Evolutionary conservation across 2,888 invertebrate genomes (phyloP).

Genomic region (Megalurothrips usitatus): DNA sequence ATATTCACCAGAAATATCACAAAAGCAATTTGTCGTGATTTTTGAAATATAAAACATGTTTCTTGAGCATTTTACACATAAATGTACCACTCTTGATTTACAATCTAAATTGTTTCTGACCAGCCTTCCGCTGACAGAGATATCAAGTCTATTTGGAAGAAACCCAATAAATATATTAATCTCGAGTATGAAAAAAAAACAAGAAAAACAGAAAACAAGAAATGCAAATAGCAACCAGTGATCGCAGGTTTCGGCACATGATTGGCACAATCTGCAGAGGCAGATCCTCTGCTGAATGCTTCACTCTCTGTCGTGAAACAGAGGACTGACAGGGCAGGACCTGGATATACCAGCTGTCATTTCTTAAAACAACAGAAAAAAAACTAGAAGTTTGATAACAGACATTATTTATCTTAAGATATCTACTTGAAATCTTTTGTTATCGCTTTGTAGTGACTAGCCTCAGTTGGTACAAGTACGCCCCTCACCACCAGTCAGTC

Average conservation of each 20-base stretch:
- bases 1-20: background rate
- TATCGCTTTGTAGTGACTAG: constrained; percentile 26
- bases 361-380: constrained; percentile 18
- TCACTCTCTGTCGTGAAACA: background rate
- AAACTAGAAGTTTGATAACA: constrained; percentile 15
- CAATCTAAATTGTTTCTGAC: background rate
- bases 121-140: background rate
- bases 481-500: constrained; percentile 21
- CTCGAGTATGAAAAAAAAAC: background rate
- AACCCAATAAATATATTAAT: background rate
- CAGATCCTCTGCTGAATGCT: background rate
- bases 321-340: background rate
- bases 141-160: background rate
- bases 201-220: background rate
- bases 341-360: background rate
- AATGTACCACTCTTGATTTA: background rate
- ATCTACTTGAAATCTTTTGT: constrained; percentile 18
- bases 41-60: background rate
- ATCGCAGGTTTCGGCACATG: constrained; percentile 14
- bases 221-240: constrained; percentile 23
- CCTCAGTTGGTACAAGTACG: constrained; percentile 24
- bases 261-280: constrained; percentile 19
- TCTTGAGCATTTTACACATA: background rate
- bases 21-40: background rate
- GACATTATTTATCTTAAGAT: background rate